A percentile compares a stretch with the other conserved stretches of the same genome.
Evolutionary conservation across 2,888 invertebrate species (phyloP).

Genomic region (Cantharis rufa): DNA sequence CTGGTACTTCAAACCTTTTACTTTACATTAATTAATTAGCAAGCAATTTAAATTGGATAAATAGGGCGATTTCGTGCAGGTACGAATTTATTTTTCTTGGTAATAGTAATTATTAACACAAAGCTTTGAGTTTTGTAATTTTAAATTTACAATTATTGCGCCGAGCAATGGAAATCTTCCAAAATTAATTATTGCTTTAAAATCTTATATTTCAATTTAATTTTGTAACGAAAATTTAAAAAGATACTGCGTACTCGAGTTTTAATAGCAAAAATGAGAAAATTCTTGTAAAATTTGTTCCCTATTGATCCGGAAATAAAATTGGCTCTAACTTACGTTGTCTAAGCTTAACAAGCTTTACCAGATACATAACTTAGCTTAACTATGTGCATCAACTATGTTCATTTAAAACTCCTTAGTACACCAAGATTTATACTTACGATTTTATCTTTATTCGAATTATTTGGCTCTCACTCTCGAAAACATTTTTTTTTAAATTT

Average conservation of each 20-base stretch:
- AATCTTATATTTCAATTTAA: not conserved
- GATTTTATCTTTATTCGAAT: not conserved
- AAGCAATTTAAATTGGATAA: not conserved
- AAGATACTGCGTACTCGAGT: not conserved
- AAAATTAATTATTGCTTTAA: not conserved
- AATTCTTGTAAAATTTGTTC: not conserved
- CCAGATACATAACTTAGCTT: slow-evolving; percentile 2
- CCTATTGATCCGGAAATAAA: not conserved
- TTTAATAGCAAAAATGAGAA: not conserved
- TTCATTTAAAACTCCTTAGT: not conserved
- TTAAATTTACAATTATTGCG: not conserved
- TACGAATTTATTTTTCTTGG: not conserved
- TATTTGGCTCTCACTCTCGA: not conserved
- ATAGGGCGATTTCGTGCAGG: not conserved
- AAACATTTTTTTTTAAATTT: not conserved
- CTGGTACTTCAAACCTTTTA: not conserved
- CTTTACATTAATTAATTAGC: not conserved
- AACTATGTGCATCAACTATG: slow-evolving; percentile 4
- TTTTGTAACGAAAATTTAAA: not conserved
- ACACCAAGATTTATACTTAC: not conserved
- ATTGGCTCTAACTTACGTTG: slow-evolving; percentile 4
- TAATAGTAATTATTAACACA: not conserved
- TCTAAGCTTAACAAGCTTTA: slow-evolving; percentile 3
- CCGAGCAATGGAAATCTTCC: not conserved
- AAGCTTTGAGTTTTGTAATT: not conserved